phyloP scores from a whole-genome alignment of 2,113 vertebrate genomes.

The Electrona antarctica region DNA sequence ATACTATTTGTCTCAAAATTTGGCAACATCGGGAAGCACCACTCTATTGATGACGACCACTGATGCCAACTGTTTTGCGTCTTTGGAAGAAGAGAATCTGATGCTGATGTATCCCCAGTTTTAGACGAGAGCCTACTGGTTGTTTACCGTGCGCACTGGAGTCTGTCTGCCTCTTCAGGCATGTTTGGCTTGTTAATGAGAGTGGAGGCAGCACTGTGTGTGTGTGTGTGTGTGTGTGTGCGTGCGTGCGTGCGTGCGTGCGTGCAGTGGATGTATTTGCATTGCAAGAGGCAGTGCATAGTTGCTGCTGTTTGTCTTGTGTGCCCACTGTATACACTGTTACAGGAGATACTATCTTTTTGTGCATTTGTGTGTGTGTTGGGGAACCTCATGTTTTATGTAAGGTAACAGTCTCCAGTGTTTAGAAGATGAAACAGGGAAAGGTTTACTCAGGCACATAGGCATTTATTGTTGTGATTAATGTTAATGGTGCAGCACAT shows the following conservation, averaged over 20 bases:
- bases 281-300: constrained; percentile 53
- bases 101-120: constrained; percentile 58
- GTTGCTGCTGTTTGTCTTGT: constrained; percentile 2
- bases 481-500: constrained; percentile 53
- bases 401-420: constrained; percentile 24
- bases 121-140: constrained; percentile 68
- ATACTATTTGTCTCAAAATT: too few relatives aligned
- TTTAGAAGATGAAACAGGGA: constrained; percentile 35
- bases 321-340: constrained; percentile 11
- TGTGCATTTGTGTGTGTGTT: not conserved
- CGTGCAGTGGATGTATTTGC: constrained; percentile 59
- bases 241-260: not conserved
- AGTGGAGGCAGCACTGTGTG: constrained; percentile 56
- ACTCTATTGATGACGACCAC: too few relatives aligned
- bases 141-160: constrained; percentile 74
- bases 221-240: constrained; percentile 47
- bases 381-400: constrained; percentile 32
- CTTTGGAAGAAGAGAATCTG: constrained; percentile 34
- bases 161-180: constrained; percentile 77
- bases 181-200: constrained; percentile 79
- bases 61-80: not conserved
- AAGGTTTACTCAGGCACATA: constrained; percentile 40
- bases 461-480: constrained; percentile 55
- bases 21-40: too few relatives aligned
- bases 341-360: constrained; percentile 33